These are phyloP conservation scores for Lamellibrachia luymesi DNA, from an alignment of 1,140 invertebrate species.

Conservation along the genomic window DNA sequence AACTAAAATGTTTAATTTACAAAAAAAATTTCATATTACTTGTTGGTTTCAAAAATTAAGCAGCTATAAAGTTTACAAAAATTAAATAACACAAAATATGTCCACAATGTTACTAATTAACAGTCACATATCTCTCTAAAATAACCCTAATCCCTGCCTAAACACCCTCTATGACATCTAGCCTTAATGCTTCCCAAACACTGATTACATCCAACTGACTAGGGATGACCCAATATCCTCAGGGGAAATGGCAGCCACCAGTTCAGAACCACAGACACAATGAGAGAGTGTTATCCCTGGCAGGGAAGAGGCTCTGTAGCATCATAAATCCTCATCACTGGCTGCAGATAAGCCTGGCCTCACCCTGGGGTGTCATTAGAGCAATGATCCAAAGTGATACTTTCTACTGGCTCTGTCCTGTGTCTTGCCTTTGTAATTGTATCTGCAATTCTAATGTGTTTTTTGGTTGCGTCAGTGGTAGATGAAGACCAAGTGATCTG, in stretches of 20 bases:
- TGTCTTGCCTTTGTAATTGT: not conserved
- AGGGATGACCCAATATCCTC: not conserved
- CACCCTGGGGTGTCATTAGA: not conserved
- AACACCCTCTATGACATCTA: not conserved
- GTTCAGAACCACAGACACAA: not conserved
- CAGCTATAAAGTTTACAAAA: not conserved
- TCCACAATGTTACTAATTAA: not conserved
- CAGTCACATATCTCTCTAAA: not conserved
- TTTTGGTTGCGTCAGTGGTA: not conserved
- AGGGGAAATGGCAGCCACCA: not conserved
- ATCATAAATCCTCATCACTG: not conserved
- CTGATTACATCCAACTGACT: not conserved
- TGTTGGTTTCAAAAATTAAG: no score
- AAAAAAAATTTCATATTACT: not conserved
- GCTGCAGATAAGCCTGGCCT: not conserved
- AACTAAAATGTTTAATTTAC: not conserved
- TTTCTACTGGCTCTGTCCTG: not conserved
- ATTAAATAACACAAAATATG: not conserved
- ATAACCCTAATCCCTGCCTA: not conserved
- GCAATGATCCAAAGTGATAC: constrained; percentile 4
- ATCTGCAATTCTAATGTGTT: not conserved
- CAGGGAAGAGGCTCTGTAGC: not conserved
- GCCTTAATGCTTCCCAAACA: not conserved
- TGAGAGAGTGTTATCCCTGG: not conserved
- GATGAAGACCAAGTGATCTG: not conserved